Evolutionary conservation across 2,797 vertebrate genomes (phyloP), one percentile per base, ranked within the genome.

Genomic region (Arnoldichthys spilopterus): DNA sequence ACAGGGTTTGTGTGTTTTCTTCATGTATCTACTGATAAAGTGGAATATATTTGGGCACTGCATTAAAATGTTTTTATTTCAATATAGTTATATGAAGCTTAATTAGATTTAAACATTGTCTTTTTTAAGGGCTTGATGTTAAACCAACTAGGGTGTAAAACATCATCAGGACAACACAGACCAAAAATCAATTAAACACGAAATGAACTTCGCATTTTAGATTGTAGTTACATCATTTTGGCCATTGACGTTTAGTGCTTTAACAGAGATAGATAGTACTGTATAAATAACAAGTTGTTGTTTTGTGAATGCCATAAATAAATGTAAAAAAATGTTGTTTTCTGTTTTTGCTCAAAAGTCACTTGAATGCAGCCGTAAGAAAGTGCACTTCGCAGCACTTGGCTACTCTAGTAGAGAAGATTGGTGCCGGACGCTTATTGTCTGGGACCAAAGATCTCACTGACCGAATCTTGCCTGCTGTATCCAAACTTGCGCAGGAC

Each of bases 381-480:
- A 95, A 92, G 79, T 98, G 96, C 85, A 88, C 95, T 0, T 96
- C 96, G 22, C 96, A 96, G 77, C 97, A 99, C 87, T 86, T 99
- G 40, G 84, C 88, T 0, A 89, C 91, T 81, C 67, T 96, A 15
- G 86, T 97, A 4, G 94, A 97, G 79, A 93, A 89, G 59, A 88
- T 97, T 68, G 96, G 97, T 22, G 90, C 93, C 0, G 94, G 91
- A 11, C 94, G 95, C n/a, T 73, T 96, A 6, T 90, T 98, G 72
- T 94, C 90, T 6, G 96, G 94, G 4, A 69, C 88, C 63, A 95
- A 93, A 88, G 95, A 93, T 75, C 88, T 93, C 51, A 92, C 95
- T 0, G 96, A 98, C 40, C 92, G 95, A 26, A 86, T 98, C 30
- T 74, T 99, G 51, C 94, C 94, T 32, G 96, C 96, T 0, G 88